These are phyloP conservation scores for Brachionus plicatilis DNA, from an alignment of 1,140 invertebrate species.

Conservation along the genomic window DNA sequence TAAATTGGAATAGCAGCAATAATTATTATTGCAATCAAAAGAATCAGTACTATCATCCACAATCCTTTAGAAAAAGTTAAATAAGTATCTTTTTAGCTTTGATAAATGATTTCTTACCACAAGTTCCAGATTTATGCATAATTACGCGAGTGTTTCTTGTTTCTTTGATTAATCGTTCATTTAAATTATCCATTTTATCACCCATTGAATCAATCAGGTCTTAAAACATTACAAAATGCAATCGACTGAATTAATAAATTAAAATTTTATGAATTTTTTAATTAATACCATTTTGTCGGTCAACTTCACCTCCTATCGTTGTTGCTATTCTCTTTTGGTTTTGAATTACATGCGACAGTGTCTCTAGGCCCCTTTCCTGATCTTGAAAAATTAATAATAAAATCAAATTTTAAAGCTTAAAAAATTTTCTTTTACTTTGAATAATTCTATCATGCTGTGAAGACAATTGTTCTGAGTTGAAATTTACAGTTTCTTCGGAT, in stretches of 20 bases:
- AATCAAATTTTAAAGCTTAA: no score
- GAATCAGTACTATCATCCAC: conserved; percentile 24
- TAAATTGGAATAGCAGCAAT: conserved; percentile 28
- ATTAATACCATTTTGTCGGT: conserved; percentile 28
- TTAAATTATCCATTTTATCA: conserved; percentile 38
- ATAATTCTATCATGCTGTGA: conserved; percentile 19
- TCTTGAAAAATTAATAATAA: neutral
- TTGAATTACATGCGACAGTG: conserved; percentile 20
- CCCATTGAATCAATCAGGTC: conserved; percentile 35
- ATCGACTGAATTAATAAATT: neutral
- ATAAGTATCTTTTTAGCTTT: no score
- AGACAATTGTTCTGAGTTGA: neutral
- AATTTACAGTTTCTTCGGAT: neutral
- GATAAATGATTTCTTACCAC: neutral
- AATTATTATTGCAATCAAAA: conserved; percentile 2
- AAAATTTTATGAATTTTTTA: neutral
- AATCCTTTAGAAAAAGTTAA: neutral
- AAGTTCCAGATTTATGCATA: conserved; percentile 6
- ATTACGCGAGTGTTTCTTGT: conserved; percentile 15
- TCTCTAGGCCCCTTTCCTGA: conserved; percentile 25
- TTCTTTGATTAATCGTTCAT: conserved; percentile 25
- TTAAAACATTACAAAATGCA: neutral
- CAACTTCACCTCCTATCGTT: conserved; percentile 30
- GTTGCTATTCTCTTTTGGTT: conserved; percentile 35
- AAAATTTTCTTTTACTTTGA: neutral